A percentile compares a stretch with the other conserved stretches of the same genome.
phyloP scores from a whole-genome alignment of 2,888 invertebrate species.

The Cyaniris semiargus region DNA sequence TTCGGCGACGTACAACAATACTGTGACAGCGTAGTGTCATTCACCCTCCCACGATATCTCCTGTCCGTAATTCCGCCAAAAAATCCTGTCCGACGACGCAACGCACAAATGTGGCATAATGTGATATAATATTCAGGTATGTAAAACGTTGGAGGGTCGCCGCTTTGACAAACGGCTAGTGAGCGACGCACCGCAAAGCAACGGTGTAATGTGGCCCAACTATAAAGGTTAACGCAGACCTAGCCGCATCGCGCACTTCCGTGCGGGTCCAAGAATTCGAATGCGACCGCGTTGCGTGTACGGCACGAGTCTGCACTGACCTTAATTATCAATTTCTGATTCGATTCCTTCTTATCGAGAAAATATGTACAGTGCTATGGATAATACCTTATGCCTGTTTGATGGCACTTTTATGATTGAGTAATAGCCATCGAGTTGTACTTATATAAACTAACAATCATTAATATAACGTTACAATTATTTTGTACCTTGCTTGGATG shows the following conservation, averaged over 20 bases:
- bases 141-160: too few relatives aligned
- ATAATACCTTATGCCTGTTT: slow-evolving; percentile 56
- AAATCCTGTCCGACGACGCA: too few relatives aligned
- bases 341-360: slow-evolving; percentile 27
- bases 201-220: not conserved
- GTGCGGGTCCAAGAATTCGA: too few relatives aligned
- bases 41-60: too few relatives aligned
- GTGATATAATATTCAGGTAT: too few relatives aligned
- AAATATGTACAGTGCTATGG: slow-evolving; percentile 35
- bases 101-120: too few relatives aligned
- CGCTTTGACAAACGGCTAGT: too few relatives aligned
- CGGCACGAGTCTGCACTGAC: too few relatives aligned
- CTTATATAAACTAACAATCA: slow-evolving; percentile 36
- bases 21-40: not conserved
- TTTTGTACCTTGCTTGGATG: slow-evolving; percentile 65
- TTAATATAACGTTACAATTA: slow-evolving; percentile 50
- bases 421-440: slow-evolving; percentile 36
- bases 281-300: too few relatives aligned
- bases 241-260: not conserved
- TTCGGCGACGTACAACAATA: not conserved
- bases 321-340: not conserved
- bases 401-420: slow-evolving; percentile 62
- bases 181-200: not conserved
- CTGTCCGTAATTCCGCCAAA: too few relatives aligned
- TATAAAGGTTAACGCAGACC: not conserved